Evolutionary conservation across 2,888 invertebrate species (phyloP), one percentile per base, ranked within the genome.

Genomic region (Antitype chi): DNA sequence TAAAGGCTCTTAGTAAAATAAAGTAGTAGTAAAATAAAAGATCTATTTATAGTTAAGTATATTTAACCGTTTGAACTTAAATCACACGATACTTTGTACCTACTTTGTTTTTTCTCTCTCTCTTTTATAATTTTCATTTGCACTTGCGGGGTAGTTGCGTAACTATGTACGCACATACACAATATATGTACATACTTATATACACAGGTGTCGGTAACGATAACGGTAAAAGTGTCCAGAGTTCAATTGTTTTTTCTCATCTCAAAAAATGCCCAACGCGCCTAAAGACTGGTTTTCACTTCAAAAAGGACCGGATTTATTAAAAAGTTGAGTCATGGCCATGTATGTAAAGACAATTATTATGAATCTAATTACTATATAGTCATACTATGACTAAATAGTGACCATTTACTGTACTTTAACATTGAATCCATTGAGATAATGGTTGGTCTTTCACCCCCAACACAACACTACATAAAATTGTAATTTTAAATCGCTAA

Each of bases 381-480:
- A 78, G 53, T 84, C 60, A 62, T 32, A 66, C 28, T 38, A 62
- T 79, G 53, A 84, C 43, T 43, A 62, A 63, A 77, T 25, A 38
- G 43, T 52, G 23, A 52, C 20, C 13, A n/a, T 13, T 38, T n/a
- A 59, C 11, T 67, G 79, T 43, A 80, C 63, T 57, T 71, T 84
- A 59, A n/a, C 59, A 69, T 53, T n/a, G 38, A 62, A n/a, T 49
- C 47, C 64, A 70, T 43, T 23, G n/a, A 62, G 43, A 71, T 68
- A 84, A 13, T 20, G 25, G 59, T n/a, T 81, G 80, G 53, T 28
- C 84, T 80, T 84, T 81, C 72, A 84, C 85, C 73, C 53, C 47
- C 72, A 84, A 80, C 73, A 38, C 53, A 15, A 32, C 23, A 62
- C 2, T 25, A 25, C 17, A n/a, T 5, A 20, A 1, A 52, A 43